Conservation (phyloP, 2,113 vertebrate species). For the Junco hyemalis region DNA sequence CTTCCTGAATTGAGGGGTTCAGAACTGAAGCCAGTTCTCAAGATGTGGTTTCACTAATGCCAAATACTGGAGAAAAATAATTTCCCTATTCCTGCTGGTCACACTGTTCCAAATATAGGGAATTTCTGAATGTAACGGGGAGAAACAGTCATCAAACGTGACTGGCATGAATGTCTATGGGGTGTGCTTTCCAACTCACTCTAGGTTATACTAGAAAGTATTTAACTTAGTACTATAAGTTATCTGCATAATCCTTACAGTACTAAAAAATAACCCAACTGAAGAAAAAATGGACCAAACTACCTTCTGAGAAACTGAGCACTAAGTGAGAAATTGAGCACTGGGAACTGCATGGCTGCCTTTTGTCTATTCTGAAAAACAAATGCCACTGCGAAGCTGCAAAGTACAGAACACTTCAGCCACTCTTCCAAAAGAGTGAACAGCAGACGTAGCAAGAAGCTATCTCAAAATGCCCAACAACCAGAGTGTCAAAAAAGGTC, state of each 20-base stretch:
- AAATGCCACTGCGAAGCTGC: neutral
- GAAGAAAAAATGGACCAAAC: neutral
- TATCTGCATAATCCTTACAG: neutral
- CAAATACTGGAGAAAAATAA: neutral
- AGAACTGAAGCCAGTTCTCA: neutral
- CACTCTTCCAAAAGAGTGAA: neutral
- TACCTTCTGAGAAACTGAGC: neutral
- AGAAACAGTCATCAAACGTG: neutral
- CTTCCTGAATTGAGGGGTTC: neutral
- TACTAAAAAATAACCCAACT: neutral
- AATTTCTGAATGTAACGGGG: neutral
- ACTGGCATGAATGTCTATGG: neutral
- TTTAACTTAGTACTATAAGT: neutral
- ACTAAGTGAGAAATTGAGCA: fast-evolving
- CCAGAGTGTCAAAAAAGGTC: fast-evolving
- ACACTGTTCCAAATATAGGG: neutral
- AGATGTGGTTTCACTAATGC: neutral
- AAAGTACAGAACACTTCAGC: neutral
- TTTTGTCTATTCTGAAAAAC: neutral
- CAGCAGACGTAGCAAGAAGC: neutral
- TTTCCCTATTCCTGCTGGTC: neutral
- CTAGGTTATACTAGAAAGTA: neutral
- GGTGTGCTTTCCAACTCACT: neutral
- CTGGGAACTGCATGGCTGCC: neutral
- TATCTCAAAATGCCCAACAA: neutral